Evolutionary conservation across 2,888 invertebrate species (phyloP), one percentile per base, ranked within the genome.

Genomic region (Ectemnius lituratus): DNA sequence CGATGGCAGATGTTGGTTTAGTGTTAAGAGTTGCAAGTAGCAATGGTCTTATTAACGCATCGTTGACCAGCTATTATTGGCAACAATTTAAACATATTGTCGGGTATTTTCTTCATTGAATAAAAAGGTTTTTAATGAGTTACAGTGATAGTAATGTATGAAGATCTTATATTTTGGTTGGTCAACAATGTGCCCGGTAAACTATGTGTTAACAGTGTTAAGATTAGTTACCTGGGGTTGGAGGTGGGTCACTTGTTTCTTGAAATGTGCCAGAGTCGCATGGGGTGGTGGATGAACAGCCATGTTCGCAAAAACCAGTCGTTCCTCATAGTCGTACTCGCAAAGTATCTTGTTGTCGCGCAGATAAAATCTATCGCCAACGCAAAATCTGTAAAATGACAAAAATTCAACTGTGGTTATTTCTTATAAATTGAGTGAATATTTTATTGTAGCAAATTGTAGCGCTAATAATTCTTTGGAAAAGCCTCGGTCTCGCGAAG

Each of bases 311-410:
- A 97, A 97, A 87, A 97, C 96, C 91, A 97, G 94, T 86, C 97
- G 92, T 91, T 97, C 97, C 89, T 97, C 97, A 91, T 97, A 97
- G 92, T 98, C 97, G 92, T 97, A 97, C 91, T 97, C 97, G 92
- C 97, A 98, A 61, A 98, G 94, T 85, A 98, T 97, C 93, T 97
- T 97, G 93, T 97, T 97, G 92, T 97, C 97, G 91, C 96, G 97
- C 87, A 97, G 93, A 92, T 97, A 98, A 91, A 97, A 98, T 88
- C 96, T 94, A 91, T 98, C 98, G 28, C 98, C 98, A 62, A 98
- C 97, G 92, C 98, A 98, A 93, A 98, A 98, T 94, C 98, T 97
- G 92, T 14, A 88, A 89, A 18, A 62, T 14, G 27, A 49, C 0
- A 14, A 13, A 62, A 23, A 23, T 23, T 1, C 2, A 23, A 23